Base-by-base conservation (phyloP, 2,888 invertebrate genomes). In the Phasia obesa region DNA sequence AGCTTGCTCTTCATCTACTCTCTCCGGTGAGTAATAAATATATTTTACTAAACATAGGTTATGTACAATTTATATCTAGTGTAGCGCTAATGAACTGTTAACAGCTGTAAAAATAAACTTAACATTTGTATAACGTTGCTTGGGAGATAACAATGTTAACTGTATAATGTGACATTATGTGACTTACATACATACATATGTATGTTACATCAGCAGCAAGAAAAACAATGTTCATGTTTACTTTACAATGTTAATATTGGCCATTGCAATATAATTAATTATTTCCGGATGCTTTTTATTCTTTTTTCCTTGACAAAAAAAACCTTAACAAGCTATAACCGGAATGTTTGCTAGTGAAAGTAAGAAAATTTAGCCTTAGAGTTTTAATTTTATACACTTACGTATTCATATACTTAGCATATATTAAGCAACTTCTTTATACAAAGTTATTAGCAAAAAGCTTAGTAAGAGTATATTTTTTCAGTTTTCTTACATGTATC, bases 1-100 rank as follows among this genome's bases (percentile, higher is more conserved):
- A 62, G 93, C 93, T 83, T 94, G 94, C 82, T 81, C 85, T 75
- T 75, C 85, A 11, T 86, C 86, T 35, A 86, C 86, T 51, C 80
- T 86, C 71, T 86, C 86, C 65, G 88, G 89, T 89, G 80, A 89
- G 89, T 89, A 86, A 38, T 51, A 25, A 7, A n/a, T 17, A 5
- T 19, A 25, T 31, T 13, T 27, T 5, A 13, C 6, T 62, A 1
- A 49, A 47, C 35, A 35, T 35, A 35, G 11, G 11, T 11, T 25
- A 38, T 35, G 35, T 55, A 38, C 15, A n/a, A 35, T 31, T 31
- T 15, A 15, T 9, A 19, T 4, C 62, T 44, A 47, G 19, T 51
- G 44, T 21, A 53, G 17, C 21, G 19, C 21, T 78, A 75, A 53
- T 64, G 51, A 59, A 31, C 49, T 23, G 44, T 53, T 65, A 83